Conservation (phyloP, 1,140 invertebrate genomes). For the Drosophila tropicalis region DNA sequence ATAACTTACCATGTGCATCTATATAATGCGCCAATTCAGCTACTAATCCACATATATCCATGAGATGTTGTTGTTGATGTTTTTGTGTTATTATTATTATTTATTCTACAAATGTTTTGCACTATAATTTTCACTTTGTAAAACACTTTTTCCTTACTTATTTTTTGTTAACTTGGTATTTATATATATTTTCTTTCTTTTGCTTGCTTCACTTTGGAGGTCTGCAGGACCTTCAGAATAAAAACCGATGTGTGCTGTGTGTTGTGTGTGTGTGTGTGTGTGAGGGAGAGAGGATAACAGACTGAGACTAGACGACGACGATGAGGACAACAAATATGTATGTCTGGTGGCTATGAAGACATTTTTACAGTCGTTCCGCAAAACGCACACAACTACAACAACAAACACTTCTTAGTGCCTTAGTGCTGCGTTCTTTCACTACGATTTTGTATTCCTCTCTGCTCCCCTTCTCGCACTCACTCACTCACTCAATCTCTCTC, state of each 20-base stretch:
- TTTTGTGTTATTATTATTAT: background rate
- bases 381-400: slow-evolving; percentile 2
- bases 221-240: slow-evolving; percentile 11
- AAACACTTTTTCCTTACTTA: slow-evolving; percentile 13
- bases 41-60: slow-evolving; percentile 77
- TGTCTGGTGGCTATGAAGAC: slow-evolving; percentile 23
- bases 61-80: slow-evolving; percentile 23
- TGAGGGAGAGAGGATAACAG: slow-evolving; percentile 17
- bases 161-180: background rate
- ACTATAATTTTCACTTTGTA: slow-evolving; percentile 10
- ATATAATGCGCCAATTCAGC: slow-evolving; percentile 67
- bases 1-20: slow-evolving; percentile 68
- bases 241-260: background rate
- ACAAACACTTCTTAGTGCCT: too few species aligned
- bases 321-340: background rate
- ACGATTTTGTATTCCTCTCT: too few species aligned
- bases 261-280: slow-evolving; percentile 7
- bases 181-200: background rate
- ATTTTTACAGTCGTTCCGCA: slow-evolving; percentile 13
- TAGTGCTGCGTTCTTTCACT: too few species aligned
- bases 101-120: slow-evolving; percentile 4
- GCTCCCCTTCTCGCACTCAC: too few species aligned
- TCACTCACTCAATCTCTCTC: too few species aligned
- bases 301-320: slow-evolving; percentile 20
- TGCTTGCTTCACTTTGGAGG: slow-evolving; percentile 8